These are phyloP conservation scores for Lontra canadensis DNA, from an alignment of 2,113 vertebrate species.

Conservation along the genomic window DNA sequence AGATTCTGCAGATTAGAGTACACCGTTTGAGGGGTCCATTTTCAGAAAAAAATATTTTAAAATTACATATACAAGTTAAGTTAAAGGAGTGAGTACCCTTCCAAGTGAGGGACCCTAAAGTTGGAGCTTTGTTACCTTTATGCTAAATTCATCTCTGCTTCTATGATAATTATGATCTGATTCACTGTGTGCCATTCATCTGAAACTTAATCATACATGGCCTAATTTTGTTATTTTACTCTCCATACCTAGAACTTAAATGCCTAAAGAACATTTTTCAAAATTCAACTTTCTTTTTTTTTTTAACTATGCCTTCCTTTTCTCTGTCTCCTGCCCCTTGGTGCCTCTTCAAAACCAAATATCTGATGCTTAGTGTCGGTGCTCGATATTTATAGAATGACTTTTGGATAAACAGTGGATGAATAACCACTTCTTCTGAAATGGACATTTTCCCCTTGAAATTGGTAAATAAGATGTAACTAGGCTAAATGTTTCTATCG, in stretches of 20 bases:
- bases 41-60: background rate
- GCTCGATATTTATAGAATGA: background rate
- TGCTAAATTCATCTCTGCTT: background rate
- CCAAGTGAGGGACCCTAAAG: background rate
- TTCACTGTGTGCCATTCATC: background rate
- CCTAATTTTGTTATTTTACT: background rate
- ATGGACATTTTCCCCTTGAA: conserved; percentile 3
- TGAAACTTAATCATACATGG: background rate
- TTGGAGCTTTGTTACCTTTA: background rate
- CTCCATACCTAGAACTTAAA: background rate
- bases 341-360: background rate
- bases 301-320: background rate
- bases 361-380: background rate
- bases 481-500: background rate
- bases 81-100: background rate
- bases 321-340: background rate
- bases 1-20: background rate
- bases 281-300: background rate
- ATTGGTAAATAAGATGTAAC: background rate
- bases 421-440: background rate
- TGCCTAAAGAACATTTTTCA: background rate
- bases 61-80: background rate
- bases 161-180: background rate
- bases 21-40: background rate
- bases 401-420: background rate